Base-by-base conservation (phyloP, 2,888 invertebrate species). In the Drosophila mimica region DNA sequence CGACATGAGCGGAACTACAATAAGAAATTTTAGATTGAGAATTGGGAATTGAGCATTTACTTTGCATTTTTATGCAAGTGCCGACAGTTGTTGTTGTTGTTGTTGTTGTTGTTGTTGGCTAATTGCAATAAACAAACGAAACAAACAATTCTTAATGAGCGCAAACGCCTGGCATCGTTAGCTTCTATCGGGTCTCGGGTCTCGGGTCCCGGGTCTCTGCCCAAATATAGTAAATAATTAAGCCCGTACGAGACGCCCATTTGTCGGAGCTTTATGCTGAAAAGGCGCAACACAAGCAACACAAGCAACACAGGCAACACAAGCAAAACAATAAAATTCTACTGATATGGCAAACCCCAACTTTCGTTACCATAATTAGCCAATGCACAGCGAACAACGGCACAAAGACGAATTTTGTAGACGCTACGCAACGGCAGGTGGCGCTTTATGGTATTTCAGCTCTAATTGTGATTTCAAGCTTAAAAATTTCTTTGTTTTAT, bases 181-280 rank as follows among this genome's bases (percentile, higher is more conserved):
- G 64, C 36, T 65, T 57, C 61, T 38, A 74, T 58, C 40, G 51
- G 31, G 33, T 25, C 69, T 38, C 38, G 58, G 25, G 25, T 25
- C 25, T 25, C 2, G 25, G 25, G 25, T 25, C 25, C 3, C 2
- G 25, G 25, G 25, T 25, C 25, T 25, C 79, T 65, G 75, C 67
- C 85, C 88, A 88, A 84, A 82, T 82, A 70, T 78, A 88, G 82
- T 84, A 79, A 84, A 76, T 88, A 79, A 79, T 88, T 71, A 78
- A 67, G 59, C 38, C 53, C 57, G 43, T 57, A 70, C 63, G 59
- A 62, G 58, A 48, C 62, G 60, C 46, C 57, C 53, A 78, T 63
- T 30, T 30, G 62, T 62, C 62, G 74, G 65, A 64, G 62, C 74
- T 64, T 60, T 62, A 46, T 62, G 60, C 56, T 56, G 62, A 65